Evolutionary conservation across 1,140 invertebrate genomes (phyloP).

Genomic region (Cheumatopsyche charites): DNA sequence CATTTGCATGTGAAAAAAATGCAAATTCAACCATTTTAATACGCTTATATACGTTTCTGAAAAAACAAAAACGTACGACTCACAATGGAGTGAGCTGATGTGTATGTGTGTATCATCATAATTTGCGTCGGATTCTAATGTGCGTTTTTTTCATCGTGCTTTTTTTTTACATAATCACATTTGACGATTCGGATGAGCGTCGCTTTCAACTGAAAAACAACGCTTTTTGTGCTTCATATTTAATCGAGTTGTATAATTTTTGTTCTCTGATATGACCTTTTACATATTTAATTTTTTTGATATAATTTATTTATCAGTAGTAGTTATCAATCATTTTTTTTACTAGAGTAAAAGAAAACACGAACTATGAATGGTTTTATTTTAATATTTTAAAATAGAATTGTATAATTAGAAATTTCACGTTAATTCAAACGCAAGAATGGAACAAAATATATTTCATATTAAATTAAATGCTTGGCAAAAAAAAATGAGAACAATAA

Average conservation of each 20-base stretch:
- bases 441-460: too few species aligned
- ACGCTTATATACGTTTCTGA: background rate
- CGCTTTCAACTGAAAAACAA: background rate
- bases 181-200: too few species aligned
- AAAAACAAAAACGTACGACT: background rate
- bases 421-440: too few species aligned
- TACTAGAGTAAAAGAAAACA: too few species aligned
- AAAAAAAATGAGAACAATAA: too few species aligned
- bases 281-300: too few species aligned
- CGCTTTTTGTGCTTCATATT: background rate
- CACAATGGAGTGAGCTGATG: background rate
- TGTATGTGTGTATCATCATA: slow-evolving; percentile 22
- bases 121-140: slow-evolving; percentile 7
- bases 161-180: background rate
- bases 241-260: too few species aligned
- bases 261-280: too few species aligned
- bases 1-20: slow-evolving; percentile 1
- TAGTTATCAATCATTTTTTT: background rate
- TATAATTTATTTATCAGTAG: background rate
- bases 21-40: slow-evolving; percentile 17
- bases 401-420: too few species aligned
- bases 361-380: too few species aligned
- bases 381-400: too few species aligned
- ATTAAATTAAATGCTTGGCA: too few species aligned
- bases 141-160: background rate